Base-by-base conservation (phyloP, 2,113 vertebrate genomes). In the Psettodes erumei region DNA sequence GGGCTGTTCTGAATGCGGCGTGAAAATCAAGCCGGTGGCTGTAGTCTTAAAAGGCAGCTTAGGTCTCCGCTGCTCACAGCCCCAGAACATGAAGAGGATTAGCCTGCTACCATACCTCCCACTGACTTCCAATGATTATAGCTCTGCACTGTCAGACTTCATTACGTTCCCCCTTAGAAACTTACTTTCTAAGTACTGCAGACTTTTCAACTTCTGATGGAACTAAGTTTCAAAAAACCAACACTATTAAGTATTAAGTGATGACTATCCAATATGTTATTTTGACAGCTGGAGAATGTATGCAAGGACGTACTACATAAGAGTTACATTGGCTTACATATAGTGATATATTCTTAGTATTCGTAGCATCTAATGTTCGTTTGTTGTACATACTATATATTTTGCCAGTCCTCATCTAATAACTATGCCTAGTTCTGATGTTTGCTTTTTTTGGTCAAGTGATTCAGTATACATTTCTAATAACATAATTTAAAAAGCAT, bases 71-170 rank as follows among this genome's bases (percentile, higher is more conserved):
- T 90, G 89, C 91, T 92, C 87, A 92, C 86, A 88, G 86, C 81
- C 83, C 84, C 87, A 86, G 84, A 91, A 89, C 89, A 91, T 91
- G 89, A 87, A 90, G 85, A 84, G 86, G 92, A 93, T 94, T 90
- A 90, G 82, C 73, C 62, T 11, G 79, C 87, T 81, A 75, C 80
- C 81, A 82, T 78, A 87, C 87, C 90, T 89, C 86, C 85, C 86
- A 90, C 90, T 77, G 86, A 90, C 89, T 91, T 67, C 77, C 86
- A 81, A 81, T 90, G 85, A 88, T 88, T 90, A 91, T 89, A 86
- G 82, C 81, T 83, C 73, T 67, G 81, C 81, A 77, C 84, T 87
- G 86, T 89, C 88, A 93, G 89, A 89, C 87, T 85, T 90, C 90
- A 94, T 93, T 90, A 89, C 86, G 70, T 79, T 54, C 75, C 58